These are phyloP conservation scores for Coboldia fuscipes DNA, from an alignment of 1,140 invertebrate genomes.

Conservation along the genomic window DNA sequence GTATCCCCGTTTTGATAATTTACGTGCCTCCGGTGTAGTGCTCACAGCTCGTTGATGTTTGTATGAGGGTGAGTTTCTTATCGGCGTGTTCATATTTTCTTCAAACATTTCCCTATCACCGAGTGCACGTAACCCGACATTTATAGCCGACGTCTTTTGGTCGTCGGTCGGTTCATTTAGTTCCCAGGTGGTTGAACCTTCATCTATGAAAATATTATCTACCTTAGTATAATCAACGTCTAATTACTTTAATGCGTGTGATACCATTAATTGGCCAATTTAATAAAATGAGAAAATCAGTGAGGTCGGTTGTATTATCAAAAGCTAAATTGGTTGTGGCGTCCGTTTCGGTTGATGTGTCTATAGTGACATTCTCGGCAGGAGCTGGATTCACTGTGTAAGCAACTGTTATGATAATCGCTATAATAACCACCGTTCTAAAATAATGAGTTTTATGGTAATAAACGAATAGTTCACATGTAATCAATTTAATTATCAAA, in stretches of 20 bases:
- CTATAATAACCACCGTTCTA: background rate
- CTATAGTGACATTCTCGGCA: background rate
- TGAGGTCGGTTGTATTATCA: background rate
- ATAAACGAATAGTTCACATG: background rate
- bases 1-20: conserved; percentile 35
- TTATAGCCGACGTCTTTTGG: conserved; percentile 22
- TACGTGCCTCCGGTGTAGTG: conserved; percentile 30
- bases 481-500: background rate
- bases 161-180: conserved; percentile 8
- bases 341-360: no score
- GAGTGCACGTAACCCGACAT: conserved; percentile 31
- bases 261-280: conserved; percentile 1
- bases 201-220: conserved; percentile 7
- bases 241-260: background rate
- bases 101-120: conserved; percentile 28
- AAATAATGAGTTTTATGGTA: background rate
- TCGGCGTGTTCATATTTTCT: conserved; percentile 21
- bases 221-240: conserved; percentile 8
- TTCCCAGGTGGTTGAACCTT: conserved; percentile 12
- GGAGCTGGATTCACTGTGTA: background rate
- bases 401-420: background rate
- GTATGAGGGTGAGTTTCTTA: conserved; percentile 33
- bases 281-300: background rate
- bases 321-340: background rate
- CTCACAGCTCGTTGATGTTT: conserved; percentile 43